These are phyloP conservation scores for Myiotriccus ornatus DNA, from an alignment of 2,797 vertebrate species.

Conservation along the genomic window DNA sequence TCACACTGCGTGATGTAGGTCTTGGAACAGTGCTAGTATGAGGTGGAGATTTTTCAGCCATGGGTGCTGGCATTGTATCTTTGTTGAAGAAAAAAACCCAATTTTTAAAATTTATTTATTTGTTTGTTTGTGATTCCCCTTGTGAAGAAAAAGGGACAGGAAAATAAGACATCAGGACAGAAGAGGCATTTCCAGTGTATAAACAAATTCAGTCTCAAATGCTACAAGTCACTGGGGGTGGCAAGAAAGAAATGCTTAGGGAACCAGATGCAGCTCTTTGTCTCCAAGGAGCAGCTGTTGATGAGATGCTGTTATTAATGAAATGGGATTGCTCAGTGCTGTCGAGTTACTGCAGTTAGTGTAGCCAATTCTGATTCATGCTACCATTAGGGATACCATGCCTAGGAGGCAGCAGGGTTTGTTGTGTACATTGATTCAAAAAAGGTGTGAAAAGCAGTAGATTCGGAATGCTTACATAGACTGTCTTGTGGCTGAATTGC, in stretches of 20 bases:
- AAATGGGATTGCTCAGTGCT: conserved; percentile 10
- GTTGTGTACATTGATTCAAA: background rate
- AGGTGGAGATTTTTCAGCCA: background rate
- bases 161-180: background rate
- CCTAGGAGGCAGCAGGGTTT: background rate
- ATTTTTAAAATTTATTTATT: no score
- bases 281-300: conserved; percentile 22
- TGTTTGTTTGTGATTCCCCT: background rate
- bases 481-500: background rate
- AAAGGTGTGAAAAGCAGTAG: background rate
- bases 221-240: background rate
- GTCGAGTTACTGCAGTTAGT: background rate
- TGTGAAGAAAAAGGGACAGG: background rate
- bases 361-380: background rate
- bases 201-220: conserved; percentile 3
- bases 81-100: background rate
- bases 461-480: background rate
- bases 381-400: background rate
- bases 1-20: background rate
- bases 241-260: background rate
- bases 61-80: background rate
- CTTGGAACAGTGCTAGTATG: background rate
- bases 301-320: conserved; percentile 26
- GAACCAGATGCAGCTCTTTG: conserved; percentile 15
- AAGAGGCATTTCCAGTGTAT: background rate